Base-by-base conservation (phyloP, 2,113 vertebrate genomes). In the Rhipidura dahli region DNA sequence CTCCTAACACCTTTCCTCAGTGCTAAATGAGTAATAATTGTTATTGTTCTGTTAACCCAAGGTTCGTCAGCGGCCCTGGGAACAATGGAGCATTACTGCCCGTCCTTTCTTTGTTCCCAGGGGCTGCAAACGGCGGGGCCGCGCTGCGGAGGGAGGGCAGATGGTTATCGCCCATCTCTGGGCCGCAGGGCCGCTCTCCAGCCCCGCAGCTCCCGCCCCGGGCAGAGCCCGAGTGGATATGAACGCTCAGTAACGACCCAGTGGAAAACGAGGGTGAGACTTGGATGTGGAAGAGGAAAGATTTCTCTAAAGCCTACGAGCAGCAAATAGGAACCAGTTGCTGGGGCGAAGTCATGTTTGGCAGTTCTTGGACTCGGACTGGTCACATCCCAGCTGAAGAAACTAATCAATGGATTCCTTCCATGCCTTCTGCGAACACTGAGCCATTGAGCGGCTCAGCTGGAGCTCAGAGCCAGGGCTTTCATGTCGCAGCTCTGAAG, bases 321-420 rank as follows among this genome's bases (percentile, higher is more conserved):
- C 90, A 93, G 90, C 95, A 97, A 97, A 95, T 96, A 96, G 60
- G 94, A 96, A 96, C 79, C 96, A 94, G 93, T 94, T 83, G 96
- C 92, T 86, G 86, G 84, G 95, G 92, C 69, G 2, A 88, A 94
- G 94, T 92, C 94, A 90, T 90, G 93, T 97, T 91, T 96, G 96
- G 91, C 89, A 93, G 93, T 89, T 93, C 91, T 87, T 89, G 91
- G 93, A 23, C 73, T 80, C 45, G 37, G 87, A 95, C 91, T 71
- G 92, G 92, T 94, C 94, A 90, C 93, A 94, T 95, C 93, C 93
- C 94, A 94, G 94, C 93, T 96, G 94, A 95, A 94, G 94, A 96
- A 95, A 94, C 92, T 93, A 90, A 96, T 95, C 97, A 96, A 88
- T 93, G 96, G 96, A 92, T 94, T 95, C 85, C 85, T 96, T 96